Evolutionary conservation across 64 coral and sea anemone genomes (phyloP).

Genomic region (Anthopleura sola): DNA sequence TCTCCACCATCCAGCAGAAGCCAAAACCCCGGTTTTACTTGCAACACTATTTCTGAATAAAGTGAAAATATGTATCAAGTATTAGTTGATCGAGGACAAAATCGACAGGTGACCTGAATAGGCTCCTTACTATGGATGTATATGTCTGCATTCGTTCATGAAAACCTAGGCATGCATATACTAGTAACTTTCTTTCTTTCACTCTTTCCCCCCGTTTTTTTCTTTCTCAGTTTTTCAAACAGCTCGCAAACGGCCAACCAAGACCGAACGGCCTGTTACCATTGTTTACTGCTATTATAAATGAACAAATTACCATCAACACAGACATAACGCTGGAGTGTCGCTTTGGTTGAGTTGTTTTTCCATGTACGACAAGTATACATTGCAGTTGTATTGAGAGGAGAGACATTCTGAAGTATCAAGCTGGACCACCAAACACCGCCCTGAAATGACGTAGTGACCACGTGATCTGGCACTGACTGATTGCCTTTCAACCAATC

Average conservation of each 20-base stretch:
- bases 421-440: not conserved
- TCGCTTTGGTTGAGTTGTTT: not conserved
- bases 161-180: too few species aligned
- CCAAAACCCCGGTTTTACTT: not conserved
- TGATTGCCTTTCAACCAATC: slow-evolving; percentile 4
- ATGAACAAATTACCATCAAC: not conserved
- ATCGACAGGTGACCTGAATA: too few species aligned
- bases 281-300: not conserved
- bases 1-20: not conserved
- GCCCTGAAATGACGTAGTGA: not conserved
- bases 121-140: too few species aligned
- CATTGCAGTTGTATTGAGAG: not conserved
- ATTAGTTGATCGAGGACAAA: not conserved
- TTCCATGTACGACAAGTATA: slow-evolving; percentile 8
- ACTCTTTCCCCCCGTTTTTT: too few species aligned
- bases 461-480: not conserved
- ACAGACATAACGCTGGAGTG: not conserved
- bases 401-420: not conserved
- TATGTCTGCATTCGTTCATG: too few species aligned
- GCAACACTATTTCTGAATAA: not conserved
- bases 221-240: too few species aligned
- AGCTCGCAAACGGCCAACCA: not conserved
- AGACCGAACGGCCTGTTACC: too few species aligned
- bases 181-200: too few species aligned
- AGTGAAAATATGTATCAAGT: not conserved